Evolutionary conservation across 2,113 vertebrate genomes (phyloP), one percentile per base, ranked within the genome.

Genomic region (Oncorhynchus mykiss): DNA sequence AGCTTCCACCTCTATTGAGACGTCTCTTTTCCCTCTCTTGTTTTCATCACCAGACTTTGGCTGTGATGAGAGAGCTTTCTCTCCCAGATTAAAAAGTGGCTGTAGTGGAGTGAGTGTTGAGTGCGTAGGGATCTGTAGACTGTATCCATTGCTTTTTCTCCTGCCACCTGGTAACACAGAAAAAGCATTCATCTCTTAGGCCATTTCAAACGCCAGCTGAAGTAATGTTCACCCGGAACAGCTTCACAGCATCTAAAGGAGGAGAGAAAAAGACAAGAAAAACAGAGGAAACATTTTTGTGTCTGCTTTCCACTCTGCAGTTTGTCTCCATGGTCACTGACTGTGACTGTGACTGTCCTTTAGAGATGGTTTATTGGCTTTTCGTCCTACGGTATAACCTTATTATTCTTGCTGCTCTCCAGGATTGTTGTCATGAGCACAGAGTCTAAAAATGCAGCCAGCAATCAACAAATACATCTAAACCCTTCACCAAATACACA

Each of bases 101-200:
- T 57, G 18, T 1, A 62, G 20, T n/a, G 20, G 18, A 60, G 4
- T 60, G 59, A n/a, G 20, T 60, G n/a, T 22, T 60, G 59, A n/a
- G n/a, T 62, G 71, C 72, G 76, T 81, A 71, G 69, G 80, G 77
- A 80, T 81, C 74, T 70, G 64, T 67, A 70, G 76, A 71, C 71
- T 85, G 86, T 87, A 86, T 86, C 86, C 82, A 87, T 80, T 87
- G 82, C 83, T 83, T 82, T 82, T 71, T 78, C 78, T 73, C 39
- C 76, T 74, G 79, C 84, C 82, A 81, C 72, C 82, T 86, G 80
- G 82, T 90, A 92, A 92, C 89, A 87, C 88, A 85, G 88, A 81
- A 85, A 86, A 87, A 86, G 85, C 85, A 91, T 92, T 87, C 70
- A 87, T 91, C 90, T 91, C 85, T 75, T 18, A 71, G 83, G 78